A percentile compares a stretch with the other conserved stretches of the same genome.
These are phyloP conservation scores for Microplitis manilae DNA, from an alignment of 2,888 invertebrate genomes.

Conservation along the genomic window DNA sequence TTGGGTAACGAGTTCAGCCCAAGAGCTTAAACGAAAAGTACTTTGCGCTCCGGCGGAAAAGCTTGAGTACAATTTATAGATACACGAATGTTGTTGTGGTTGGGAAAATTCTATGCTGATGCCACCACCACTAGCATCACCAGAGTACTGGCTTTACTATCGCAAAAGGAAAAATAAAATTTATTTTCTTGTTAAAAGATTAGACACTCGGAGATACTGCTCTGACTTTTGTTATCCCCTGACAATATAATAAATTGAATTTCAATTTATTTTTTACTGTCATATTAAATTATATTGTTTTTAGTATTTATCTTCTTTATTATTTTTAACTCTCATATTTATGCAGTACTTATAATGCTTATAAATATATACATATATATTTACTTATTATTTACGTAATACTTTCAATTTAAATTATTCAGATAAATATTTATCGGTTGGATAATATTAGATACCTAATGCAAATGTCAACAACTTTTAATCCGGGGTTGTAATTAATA, in stretches of 20 bases:
- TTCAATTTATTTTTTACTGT: conserved; percentile 20
- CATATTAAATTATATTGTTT: background rate
- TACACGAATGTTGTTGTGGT: conserved; percentile 32
- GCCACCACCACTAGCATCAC: background rate
- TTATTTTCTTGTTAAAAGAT: conserved; percentile 10
- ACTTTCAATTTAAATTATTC: background rate
- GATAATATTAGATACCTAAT: background rate
- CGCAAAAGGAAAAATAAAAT: background rate
- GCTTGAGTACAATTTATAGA: conserved; percentile 45
- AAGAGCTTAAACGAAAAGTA: conserved; percentile 45
- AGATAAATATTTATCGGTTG: background rate
- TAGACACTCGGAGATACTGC: conserved; percentile 2
- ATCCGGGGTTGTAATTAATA: background rate
- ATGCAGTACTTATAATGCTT: background rate
- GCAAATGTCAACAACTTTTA: background rate
- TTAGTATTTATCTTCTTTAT: background rate
- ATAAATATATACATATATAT: too few species aligned
- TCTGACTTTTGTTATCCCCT: conserved; percentile 15
- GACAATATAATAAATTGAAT: conserved; percentile 18
- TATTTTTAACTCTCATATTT: background rate
- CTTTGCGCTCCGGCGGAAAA: conserved; percentile 43
- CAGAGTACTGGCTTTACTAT: conserved; percentile 9
- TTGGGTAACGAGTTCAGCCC: conserved; percentile 40
- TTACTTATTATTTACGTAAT: background rate
- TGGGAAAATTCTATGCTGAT: conserved; percentile 9